phyloP scores from a whole-genome alignment of 2,113 vertebrate genomes.

The Gadus chalcogrammus region DNA sequence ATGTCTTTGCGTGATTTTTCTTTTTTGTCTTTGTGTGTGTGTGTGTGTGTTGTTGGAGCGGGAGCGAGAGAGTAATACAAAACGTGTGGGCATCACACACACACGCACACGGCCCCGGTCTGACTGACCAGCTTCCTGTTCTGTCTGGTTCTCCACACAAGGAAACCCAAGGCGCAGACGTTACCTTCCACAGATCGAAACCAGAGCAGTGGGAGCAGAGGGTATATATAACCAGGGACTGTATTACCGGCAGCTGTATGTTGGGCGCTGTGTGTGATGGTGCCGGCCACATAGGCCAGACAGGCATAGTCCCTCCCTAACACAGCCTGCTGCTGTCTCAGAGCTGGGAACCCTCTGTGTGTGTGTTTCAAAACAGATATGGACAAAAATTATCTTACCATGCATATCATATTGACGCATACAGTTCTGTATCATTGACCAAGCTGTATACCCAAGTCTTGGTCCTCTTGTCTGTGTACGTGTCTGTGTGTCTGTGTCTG shows the following conservation, averaged over 20 bases:
- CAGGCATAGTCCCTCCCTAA: no score
- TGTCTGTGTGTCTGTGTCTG: no score
- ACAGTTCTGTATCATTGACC: no score
- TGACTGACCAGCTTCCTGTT: not conserved
- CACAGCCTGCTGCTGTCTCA: no score
- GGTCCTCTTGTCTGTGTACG: not conserved
- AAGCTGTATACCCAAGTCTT: no score
- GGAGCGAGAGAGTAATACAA: not conserved
- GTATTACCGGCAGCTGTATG: not conserved
- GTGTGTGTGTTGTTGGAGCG: not conserved
- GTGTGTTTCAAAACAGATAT: no score
- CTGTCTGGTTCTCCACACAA: not conserved
- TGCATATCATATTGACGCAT: no score
- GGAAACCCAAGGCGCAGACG: not conserved
- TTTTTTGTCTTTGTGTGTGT: not conserved
- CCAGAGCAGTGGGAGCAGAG: not conserved
- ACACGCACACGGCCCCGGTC: not conserved
- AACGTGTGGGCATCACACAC: not conserved
- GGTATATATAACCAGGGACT: not conserved
- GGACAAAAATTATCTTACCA: no score
- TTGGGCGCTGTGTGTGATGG: not conserved
- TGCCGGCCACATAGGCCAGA: not conserved
- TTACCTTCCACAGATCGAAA: not conserved
- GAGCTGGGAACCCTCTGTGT: no score
- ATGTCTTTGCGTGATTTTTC: slow-evolving; percentile 4